Evolutionary conservation across 1,140 invertebrate species (phyloP), one percentile per base, ranked within the genome.

Genomic region (Scaptodrosophila lebanonensis): DNA sequence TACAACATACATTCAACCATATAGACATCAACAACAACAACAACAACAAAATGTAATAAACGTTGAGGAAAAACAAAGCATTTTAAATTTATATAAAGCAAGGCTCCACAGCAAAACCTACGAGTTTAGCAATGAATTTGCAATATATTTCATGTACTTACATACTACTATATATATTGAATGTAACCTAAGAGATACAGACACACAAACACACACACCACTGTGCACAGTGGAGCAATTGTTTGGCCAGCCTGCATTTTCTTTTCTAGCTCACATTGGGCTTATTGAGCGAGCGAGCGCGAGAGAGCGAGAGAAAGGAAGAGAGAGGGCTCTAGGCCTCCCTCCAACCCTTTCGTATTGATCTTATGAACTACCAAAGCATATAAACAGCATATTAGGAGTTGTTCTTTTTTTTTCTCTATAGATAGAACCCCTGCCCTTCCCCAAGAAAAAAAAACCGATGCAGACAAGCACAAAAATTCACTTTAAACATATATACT

Each of bases 381-480:
- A 6, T 18, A 33, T 44, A 15, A 39, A 43, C 6, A 8, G 17
- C 13, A 27, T 5, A 22, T 33, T 18, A 64, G 11, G 43, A 32
- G 9, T 40, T 39, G 29, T 20, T 12, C 50, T 29, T 52, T 49
- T 63, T 64, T 58, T 57, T 66, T 53, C 38, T 33, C n/a, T 36
- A 22, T 36, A 61, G 36, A 42, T 56, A 56, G 40, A 12, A 45
- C n/a, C n/a, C 27, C 49, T 43, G 29, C 51, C 30, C 44, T 42
- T n/a, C n/a, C n/a, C n/a, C n/a, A n/a, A n/a, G n/a, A n/a, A n/a
- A 11, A 22, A 20, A 45, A 49, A 50, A 54, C 17, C 54, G 29
- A 44, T 53, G 51, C 35, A 45, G 36, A 66, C 29, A 58, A 56
- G 72, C 68, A 77, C 71, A 79, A 68, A n/a, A 77, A 51, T 51